Conservation (phyloP, 1,140 invertebrate genomes). For the Drosophila ercepeae region DNA sequence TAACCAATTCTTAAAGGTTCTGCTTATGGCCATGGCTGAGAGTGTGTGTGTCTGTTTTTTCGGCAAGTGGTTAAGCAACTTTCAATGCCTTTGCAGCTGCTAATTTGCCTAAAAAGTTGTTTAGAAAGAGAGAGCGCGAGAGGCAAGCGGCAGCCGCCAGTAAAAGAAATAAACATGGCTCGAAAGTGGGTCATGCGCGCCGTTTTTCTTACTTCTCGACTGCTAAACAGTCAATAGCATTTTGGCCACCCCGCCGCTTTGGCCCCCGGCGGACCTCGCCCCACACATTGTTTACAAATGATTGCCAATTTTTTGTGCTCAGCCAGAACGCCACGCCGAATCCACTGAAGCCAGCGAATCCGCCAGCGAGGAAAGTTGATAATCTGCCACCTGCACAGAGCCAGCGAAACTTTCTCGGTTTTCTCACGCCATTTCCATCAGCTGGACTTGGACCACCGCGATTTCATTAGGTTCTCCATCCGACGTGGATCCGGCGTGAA, state of each 20-base stretch:
- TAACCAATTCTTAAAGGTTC: conserved; percentile 42
- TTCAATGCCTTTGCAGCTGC: conserved; percentile 74
- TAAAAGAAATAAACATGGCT: conserved; percentile 62
- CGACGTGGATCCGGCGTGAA: not conserved
- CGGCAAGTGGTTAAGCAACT: conserved; percentile 79
- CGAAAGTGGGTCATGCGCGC: conserved; percentile 72
- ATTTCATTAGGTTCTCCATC: conserved; percentile 7
- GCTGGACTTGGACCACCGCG: not conserved
- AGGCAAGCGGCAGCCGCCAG: conserved; percentile 12
- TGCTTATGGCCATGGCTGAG: conserved; percentile 39
- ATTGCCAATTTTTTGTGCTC: conserved; percentile 68
- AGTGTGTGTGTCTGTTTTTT: conserved; percentile 30
- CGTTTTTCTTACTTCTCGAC: conserved; percentile 72
- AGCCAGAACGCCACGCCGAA: conserved; percentile 18
- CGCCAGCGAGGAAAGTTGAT: conserved; percentile 59
- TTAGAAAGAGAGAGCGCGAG: conserved; percentile 61
- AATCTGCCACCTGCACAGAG: conserved; percentile 41
- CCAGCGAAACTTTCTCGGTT: conserved; percentile 70
- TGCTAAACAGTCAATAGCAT: conserved; percentile 62
- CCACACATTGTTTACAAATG: conserved; percentile 77
- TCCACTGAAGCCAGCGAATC: not conserved
- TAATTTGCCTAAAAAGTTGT: conserved; percentile 77
- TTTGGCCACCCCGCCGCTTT: conserved; percentile 11
- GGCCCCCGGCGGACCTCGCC: conserved; percentile 21
- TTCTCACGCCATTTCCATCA: conserved; percentile 48